Conservation (phyloP, 2,113 vertebrate genomes). For the Hemiscyllium ocellatum region DNA sequence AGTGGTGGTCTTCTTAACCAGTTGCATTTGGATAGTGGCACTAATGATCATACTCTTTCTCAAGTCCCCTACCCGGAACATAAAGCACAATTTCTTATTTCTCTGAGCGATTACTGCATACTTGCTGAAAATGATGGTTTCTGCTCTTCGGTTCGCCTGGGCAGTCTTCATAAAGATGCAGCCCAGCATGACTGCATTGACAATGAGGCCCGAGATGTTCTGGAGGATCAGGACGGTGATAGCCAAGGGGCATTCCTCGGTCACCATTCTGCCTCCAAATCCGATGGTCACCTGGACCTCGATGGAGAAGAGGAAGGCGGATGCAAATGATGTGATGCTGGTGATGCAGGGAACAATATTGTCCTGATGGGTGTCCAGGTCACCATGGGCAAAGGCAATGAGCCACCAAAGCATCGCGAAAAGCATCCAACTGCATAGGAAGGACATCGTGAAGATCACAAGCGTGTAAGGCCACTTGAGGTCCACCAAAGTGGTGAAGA, state of each 20-base stretch:
- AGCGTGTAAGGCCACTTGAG: slow-evolving; percentile 72
- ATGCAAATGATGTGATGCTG: slow-evolving; percentile 69
- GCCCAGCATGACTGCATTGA: slow-evolving; percentile 73
- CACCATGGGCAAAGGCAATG: slow-evolving; percentile 69
- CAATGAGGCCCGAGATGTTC: slow-evolving; percentile 69
- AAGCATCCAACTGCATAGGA: slow-evolving; percentile 75
- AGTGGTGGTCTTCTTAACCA: slow-evolving; percentile 65
- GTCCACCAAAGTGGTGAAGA: slow-evolving; percentile 77
- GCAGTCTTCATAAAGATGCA: slow-evolving; percentile 79
- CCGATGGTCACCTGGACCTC: slow-evolving; percentile 77
- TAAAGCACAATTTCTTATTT: slow-evolving; percentile 62
- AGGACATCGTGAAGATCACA: slow-evolving; percentile 71
- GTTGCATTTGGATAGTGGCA: slow-evolving; percentile 68
- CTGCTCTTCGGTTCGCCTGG: slow-evolving; percentile 69
- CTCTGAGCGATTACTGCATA: slow-evolving; percentile 64
- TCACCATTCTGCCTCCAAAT: slow-evolving; percentile 71
- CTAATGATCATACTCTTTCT: slow-evolving; percentile 78
- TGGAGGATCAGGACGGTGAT: slow-evolving; percentile 68
- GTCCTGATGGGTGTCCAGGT: slow-evolving; percentile 54
- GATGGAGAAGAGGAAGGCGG: slow-evolving; percentile 72
- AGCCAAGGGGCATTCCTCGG: slow-evolving; percentile 69
- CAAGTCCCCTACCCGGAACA: slow-evolving; percentile 70
- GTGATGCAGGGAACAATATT: slow-evolving; percentile 64
- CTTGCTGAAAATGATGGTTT: slow-evolving; percentile 72
- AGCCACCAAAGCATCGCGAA: slow-evolving; percentile 77